These are phyloP conservation scores for Temnothorax rugatulus DNA, from an alignment of 2,888 invertebrate species.

Conservation along the genomic window DNA sequence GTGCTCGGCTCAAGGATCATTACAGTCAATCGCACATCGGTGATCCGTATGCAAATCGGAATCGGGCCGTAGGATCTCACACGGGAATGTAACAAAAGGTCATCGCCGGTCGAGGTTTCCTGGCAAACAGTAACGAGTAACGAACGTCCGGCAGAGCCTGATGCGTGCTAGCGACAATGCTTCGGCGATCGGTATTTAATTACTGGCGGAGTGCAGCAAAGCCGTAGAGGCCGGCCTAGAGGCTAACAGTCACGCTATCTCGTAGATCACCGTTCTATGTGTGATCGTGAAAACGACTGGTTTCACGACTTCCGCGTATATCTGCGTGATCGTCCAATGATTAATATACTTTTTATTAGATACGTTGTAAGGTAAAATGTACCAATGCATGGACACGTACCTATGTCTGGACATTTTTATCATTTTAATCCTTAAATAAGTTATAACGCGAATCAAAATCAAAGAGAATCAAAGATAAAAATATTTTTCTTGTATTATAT, in stretches of 20 bases:
- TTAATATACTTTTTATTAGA: background rate
- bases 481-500: too few relatives aligned
- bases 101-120: conserved; percentile 66
- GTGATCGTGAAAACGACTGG: background rate
- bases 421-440: too few relatives aligned
- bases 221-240: background rate
- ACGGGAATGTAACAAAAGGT: conserved; percentile 68
- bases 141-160: conserved; percentile 55
- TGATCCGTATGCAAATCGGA: conserved; percentile 64
- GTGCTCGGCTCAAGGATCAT: conserved; percentile 54
- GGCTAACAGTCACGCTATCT: conserved; percentile 3
- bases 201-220: conserved; percentile 54
- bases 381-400: too few relatives aligned
- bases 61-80: conserved; percentile 33
- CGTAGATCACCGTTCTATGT: background rate
- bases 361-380: background rate
- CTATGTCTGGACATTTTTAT: too few relatives aligned
- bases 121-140: conserved; percentile 70
- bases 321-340: background rate
- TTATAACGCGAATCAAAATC: too few relatives aligned
- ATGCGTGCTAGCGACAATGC: conserved; percentile 56
- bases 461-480: too few relatives aligned
- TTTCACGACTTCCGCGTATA: background rate
- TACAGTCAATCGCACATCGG: conserved; percentile 57
- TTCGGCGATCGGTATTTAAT: conserved; percentile 66